Percentiles rank a stretch among this genome's conserved stretches.
These are phyloP conservation scores for Azorinus chamasolen DNA, from an alignment of 2,888 invertebrate genomes.

Conservation along the genomic window DNA sequence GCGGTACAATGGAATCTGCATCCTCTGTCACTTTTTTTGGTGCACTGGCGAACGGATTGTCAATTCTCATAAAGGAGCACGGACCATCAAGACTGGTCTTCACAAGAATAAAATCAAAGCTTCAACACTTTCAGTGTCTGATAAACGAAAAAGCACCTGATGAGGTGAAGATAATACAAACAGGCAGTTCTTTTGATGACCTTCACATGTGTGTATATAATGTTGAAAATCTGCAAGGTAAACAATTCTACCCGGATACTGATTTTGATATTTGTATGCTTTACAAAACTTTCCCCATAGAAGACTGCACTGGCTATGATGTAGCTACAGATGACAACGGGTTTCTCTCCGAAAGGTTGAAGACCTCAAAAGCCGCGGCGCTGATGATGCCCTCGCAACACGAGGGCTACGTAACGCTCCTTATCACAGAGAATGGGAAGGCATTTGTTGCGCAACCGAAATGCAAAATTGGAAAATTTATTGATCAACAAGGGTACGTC, in stretches of 20 bases:
- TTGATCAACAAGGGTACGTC: no score
- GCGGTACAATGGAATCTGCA: conserved; percentile 13
- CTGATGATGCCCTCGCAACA: conserved; percentile 33
- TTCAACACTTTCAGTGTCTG: not conserved
- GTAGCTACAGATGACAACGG: not conserved
- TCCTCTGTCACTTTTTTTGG: conserved; percentile 7
- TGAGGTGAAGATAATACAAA: conserved; percentile 22
- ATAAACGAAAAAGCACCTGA: not conserved
- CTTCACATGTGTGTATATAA: conserved; percentile 24
- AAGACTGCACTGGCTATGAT: conserved; percentile 13
- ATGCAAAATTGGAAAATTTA: no score
- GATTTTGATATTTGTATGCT: conserved; percentile 39
- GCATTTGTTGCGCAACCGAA: no score
- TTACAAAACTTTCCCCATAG: conserved; percentile 6
- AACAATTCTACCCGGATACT: conserved; percentile 16
- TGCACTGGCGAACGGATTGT: not conserved
- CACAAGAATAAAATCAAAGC: not conserved
- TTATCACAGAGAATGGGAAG: conserved; percentile 38
- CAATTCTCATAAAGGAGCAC: conserved; percentile 31
- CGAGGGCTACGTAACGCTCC: conserved; percentile 50
- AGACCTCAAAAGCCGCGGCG: conserved; percentile 8
- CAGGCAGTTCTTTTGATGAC: conserved; percentile 42
- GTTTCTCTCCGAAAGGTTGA: not conserved
- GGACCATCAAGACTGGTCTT: conserved; percentile 22
- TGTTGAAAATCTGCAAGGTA: not conserved